These are phyloP conservation scores for Melikaiella ostensackeni DNA, from an alignment of 2,888 invertebrate genomes.

Conservation along the genomic window DNA sequence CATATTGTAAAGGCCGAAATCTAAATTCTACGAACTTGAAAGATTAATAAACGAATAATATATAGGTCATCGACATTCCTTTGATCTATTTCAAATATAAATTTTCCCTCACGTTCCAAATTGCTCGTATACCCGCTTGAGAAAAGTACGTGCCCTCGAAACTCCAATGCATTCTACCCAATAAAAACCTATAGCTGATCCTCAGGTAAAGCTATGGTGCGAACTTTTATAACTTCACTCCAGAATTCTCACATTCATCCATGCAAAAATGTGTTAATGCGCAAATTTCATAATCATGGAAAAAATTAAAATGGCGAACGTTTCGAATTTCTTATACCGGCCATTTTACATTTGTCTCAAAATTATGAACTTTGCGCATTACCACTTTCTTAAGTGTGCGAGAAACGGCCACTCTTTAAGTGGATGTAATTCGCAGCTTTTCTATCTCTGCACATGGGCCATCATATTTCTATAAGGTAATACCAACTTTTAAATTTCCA, in stretches of 20 bases:
- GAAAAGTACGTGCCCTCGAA: constrained; percentile 29
- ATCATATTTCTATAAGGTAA: too few species aligned
- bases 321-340: too few species aligned
- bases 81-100: background rate
- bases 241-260: constrained; percentile 6
- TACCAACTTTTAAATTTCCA: too few species aligned
- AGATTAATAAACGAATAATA: background rate
- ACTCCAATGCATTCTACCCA: constrained; percentile 15
- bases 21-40: background rate
- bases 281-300: too few species aligned
- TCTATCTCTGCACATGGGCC: too few species aligned
- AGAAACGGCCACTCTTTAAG: too few species aligned
- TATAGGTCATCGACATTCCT: background rate
- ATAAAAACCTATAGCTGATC: constrained; percentile 19
- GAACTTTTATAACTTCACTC: constrained; percentile 18
- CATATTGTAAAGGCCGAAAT: background rate
- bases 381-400: too few species aligned
- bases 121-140: constrained; percentile 21
- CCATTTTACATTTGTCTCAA: too few species aligned
- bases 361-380: too few species aligned
- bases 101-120: constrained; percentile 12
- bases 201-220: constrained; percentile 6
- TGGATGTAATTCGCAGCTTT: too few species aligned
- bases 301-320: too few species aligned
- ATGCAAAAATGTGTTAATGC: background rate